phyloP scores from a whole-genome alignment of 2,888 invertebrate genomes.

The Tanypteryx hageni region DNA sequence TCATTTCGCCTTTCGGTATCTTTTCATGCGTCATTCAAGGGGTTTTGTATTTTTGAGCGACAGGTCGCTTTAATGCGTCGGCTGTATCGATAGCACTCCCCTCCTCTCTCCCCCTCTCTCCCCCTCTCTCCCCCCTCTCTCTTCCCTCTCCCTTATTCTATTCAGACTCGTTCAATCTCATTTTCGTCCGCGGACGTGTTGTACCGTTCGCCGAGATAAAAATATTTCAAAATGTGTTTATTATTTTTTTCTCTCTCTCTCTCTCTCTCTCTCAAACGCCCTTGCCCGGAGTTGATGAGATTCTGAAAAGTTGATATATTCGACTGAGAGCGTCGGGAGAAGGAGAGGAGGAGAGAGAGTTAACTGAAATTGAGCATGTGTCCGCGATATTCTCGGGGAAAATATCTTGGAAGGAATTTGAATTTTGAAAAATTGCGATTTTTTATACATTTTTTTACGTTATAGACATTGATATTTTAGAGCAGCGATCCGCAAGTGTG shows the following conservation, averaged over 20 bases:
- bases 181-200: slow-evolving; percentile 56
- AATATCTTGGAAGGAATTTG: slow-evolving; percentile 24
- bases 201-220: slow-evolving; percentile 48
- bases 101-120: not conserved
- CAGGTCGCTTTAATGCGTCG: slow-evolving; percentile 54
- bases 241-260: not conserved
- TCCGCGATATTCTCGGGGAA: not conserved
- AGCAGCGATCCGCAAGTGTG: too few relatives aligned
- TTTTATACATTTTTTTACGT: too few relatives aligned
- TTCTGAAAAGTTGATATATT: slow-evolving; percentile 53
- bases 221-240: slow-evolving; percentile 1
- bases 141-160: not conserved
- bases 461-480: too few relatives aligned
- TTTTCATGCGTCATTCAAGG: slow-evolving; percentile 38
- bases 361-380: slow-evolving; percentile 53
- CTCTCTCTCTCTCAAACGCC: not conserved
- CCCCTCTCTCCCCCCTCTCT: not conserved
- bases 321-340: not conserved
- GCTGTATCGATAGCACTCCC: slow-evolving; percentile 38
- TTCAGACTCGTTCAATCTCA: slow-evolving; percentile 46
- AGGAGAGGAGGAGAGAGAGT: not conserved
- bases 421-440: slow-evolving; percentile 13
- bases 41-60: slow-evolving; percentile 43
- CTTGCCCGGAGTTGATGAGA: slow-evolving; percentile 36
- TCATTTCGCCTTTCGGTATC: slow-evolving; percentile 39